phyloP scores from a whole-genome alignment of 2,113 vertebrate species.

The Lasiurus cinereus region DNA sequence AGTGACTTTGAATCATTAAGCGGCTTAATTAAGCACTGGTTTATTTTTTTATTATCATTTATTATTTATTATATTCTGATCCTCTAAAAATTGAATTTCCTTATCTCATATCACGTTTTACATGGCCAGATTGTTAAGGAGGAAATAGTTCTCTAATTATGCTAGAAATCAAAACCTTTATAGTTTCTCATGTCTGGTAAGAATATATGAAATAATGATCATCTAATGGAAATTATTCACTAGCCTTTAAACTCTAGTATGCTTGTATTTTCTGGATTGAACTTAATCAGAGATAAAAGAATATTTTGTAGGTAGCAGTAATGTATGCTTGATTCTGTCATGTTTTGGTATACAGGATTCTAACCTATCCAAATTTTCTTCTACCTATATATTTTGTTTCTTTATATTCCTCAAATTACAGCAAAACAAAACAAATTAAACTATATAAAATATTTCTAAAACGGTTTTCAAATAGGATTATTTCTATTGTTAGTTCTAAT shows the following conservation, averaged over 20 bases:
- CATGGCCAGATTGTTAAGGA: background rate
- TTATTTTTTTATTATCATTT: background rate
- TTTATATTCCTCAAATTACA: background rate
- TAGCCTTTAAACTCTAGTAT: background rate
- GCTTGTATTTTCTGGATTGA: background rate
- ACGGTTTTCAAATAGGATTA: background rate
- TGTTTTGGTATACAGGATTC: background rate
- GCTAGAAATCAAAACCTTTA: background rate
- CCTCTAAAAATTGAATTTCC: background rate
- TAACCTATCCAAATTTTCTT: background rate
- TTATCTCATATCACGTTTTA: background rate
- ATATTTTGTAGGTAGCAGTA: background rate
- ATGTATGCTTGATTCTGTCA: background rate
- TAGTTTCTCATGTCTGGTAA: background rate
- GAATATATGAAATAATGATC: background rate
- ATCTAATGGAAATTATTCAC: background rate
- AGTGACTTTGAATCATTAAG: constrained; percentile 15
- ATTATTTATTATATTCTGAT: background rate
- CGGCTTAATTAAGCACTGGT: background rate
- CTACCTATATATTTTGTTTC: background rate
- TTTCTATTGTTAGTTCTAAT: background rate
- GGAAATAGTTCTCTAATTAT: background rate
- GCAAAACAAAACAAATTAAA: background rate
- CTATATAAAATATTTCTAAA: background rate
- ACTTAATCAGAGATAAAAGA: background rate